Conservation (phyloP, 2,888 invertebrate species). For the Nomada ferruginata region DNA sequence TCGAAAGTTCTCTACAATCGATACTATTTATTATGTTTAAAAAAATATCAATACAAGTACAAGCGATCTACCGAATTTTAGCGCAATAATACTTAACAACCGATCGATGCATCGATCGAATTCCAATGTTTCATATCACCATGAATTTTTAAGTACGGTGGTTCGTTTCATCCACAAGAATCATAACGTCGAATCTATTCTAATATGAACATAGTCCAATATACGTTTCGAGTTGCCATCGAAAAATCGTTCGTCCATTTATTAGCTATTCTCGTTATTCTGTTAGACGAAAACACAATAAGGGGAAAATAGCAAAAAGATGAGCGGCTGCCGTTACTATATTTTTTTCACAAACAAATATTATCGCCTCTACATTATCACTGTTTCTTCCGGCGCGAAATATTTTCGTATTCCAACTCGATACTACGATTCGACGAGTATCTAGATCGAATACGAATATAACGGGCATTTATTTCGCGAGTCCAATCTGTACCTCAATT, state of each 20-base stretch:
- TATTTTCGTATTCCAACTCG: constrained; percentile 10
- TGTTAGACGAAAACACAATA: constrained; percentile 5
- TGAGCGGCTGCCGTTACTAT: not conserved
- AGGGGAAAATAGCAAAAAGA: not conserved
- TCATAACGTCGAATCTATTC: not conserved
- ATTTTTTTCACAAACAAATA: not conserved
- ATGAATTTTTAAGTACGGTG: constrained; percentile 5
- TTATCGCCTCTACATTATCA: not conserved
- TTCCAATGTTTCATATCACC: not conserved
- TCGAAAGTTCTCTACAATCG: not conserved
- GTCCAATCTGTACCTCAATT: constrained; percentile 26
- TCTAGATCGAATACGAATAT: constrained; percentile 40
- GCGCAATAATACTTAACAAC: constrained; percentile 4
- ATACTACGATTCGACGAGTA: constrained; percentile 14
- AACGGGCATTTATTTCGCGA: constrained; percentile 42
- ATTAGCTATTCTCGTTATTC: too few species aligned
- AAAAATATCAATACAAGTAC: constrained; percentile 22
- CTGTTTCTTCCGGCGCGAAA: not conserved
- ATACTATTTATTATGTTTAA: constrained; percentile 8
- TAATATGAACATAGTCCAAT: constrained; percentile 34
- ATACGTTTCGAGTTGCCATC: constrained; percentile 7
- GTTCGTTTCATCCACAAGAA: not conserved
- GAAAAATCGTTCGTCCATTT: constrained; percentile 11
- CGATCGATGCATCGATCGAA: not conserved
- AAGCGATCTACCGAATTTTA: constrained; percentile 33